These are phyloP conservation scores for Grallaria varia DNA, from an alignment of 2,113 vertebrate species.

Conservation along the genomic window DNA sequence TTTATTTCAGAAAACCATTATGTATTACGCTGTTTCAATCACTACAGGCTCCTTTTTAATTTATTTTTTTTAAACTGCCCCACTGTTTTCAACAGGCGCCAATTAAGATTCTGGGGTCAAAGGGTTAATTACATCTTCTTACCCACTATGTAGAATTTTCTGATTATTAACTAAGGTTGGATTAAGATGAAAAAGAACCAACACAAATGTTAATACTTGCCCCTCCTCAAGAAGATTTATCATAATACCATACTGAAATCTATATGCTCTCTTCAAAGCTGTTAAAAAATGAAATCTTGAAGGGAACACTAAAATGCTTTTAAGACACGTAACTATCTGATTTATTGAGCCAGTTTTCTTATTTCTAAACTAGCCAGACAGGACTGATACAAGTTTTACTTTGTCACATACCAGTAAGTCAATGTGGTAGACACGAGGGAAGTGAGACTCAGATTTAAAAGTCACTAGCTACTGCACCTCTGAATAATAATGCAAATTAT, in stretches of 20 bases:
- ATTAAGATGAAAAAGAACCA: constrained; percentile 79
- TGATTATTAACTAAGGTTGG: constrained; percentile 83
- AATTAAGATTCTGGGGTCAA: constrained; percentile 86
- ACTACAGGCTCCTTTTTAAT: constrained; percentile 75
- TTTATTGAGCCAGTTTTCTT: constrained; percentile 71
- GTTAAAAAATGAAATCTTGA: constrained; percentile 69
- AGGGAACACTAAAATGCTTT: constrained; percentile 69
- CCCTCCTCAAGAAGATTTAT: constrained; percentile 78
- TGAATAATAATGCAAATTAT: constrained; percentile 68
- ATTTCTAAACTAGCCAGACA: constrained; percentile 70
- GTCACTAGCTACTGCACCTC: constrained; percentile 51
- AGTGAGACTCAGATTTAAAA: constrained; percentile 54
- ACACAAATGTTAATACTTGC: constrained; percentile 78
- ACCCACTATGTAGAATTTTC: constrained; percentile 83
- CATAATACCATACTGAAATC: constrained; percentile 75
- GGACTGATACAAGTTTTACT: constrained; percentile 70
- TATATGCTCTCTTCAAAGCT: constrained; percentile 74
- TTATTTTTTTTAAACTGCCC: constrained; percentile 69
- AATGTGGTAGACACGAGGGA: constrained; percentile 34
- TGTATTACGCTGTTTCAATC: constrained; percentile 70
- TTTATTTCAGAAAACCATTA: constrained; percentile 70
- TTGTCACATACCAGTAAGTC: constrained; percentile 69
- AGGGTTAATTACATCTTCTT: constrained; percentile 91
- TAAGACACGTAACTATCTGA: constrained; percentile 63
- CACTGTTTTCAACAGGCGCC: constrained; percentile 82